Evolutionary conservation across 2,888 invertebrate genomes (phyloP).

Genomic region (Lycaena phlaeas): DNA sequence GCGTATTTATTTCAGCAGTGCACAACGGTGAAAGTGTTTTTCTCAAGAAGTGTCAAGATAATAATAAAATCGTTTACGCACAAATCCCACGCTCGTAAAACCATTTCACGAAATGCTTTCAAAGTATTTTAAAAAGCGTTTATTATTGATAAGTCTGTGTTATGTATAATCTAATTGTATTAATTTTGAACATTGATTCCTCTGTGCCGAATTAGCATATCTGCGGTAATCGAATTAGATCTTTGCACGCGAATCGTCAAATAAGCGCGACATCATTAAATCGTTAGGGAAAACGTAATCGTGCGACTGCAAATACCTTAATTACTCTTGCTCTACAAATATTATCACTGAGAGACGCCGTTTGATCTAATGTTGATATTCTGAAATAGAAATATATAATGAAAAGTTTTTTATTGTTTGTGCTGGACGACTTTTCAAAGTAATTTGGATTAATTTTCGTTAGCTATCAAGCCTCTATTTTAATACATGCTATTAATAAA

Average conservation of each 20-base stretch:
- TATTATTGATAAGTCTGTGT: slow-evolving; percentile 2
- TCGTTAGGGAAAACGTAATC: slow-evolving; percentile 49
- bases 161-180: slow-evolving; percentile 4
- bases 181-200: slow-evolving; percentile 21
- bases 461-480: too few relatives aligned
- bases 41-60: slow-evolving; percentile 48
- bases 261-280: slow-evolving; percentile 39
- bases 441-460: too few relatives aligned
- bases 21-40: slow-evolving; percentile 35
- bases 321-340: slow-evolving; percentile 13
- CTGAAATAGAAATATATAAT: too few relatives aligned
- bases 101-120: slow-evolving; percentile 73
- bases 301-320: slow-evolving; percentile 31
- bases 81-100: slow-evolving; percentile 72
- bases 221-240: slow-evolving; percentile 43
- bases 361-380: background rate
- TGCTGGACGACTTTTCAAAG: too few relatives aligned
- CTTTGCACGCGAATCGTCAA: slow-evolving; percentile 37
- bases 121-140: slow-evolving; percentile 27
- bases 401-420: too few relatives aligned
- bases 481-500: too few relatives aligned
- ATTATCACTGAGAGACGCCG: background rate
- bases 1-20: slow-evolving; percentile 56
- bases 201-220: slow-evolving; percentile 34
- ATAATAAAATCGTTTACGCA: slow-evolving; percentile 50